phyloP scores from a whole-genome alignment of 2,797 vertebrate genomes.

The Manis pentadactyla region DNA sequence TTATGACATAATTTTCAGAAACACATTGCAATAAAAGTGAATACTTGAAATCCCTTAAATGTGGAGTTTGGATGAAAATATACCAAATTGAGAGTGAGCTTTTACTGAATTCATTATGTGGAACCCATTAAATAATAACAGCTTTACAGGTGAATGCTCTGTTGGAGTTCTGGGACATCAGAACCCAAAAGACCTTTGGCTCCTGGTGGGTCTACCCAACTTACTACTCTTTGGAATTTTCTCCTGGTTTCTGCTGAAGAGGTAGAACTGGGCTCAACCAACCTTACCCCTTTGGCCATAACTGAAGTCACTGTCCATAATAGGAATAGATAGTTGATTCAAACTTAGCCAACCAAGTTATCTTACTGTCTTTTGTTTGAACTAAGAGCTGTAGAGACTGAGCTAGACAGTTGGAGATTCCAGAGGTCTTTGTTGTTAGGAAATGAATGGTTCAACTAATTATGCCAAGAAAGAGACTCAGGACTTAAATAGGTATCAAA shows the following conservation, averaged over 20 bases:
- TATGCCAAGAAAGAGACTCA: background rate
- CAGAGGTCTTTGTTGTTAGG: background rate
- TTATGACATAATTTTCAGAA: slow-evolving; percentile 41
- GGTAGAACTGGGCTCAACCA: background rate
- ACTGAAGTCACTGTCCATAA: background rate
- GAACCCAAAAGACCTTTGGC: background rate
- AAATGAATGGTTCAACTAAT: background rate
- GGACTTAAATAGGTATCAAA: background rate
- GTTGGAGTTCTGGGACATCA: background rate
- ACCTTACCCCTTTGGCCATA: background rate
- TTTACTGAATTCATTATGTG: background rate
- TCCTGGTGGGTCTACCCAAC: background rate
- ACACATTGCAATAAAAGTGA: background rate
- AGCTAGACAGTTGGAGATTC: background rate
- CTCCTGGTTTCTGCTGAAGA: background rate
- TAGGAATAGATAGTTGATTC: background rate
- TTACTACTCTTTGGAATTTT: background rate
- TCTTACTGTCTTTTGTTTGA: background rate
- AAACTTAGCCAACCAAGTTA: background rate
- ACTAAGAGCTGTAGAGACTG: background rate
- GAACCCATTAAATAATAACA: background rate
- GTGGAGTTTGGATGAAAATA: background rate
- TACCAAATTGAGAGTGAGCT: background rate
- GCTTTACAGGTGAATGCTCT: background rate
- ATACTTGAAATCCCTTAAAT: background rate